Percentiles rank a stretch among this genome's conserved stretches.
Evolutionary conservation across 2,888 invertebrate genomes (phyloP).

Genomic region (Morinoia aosen): DNA sequence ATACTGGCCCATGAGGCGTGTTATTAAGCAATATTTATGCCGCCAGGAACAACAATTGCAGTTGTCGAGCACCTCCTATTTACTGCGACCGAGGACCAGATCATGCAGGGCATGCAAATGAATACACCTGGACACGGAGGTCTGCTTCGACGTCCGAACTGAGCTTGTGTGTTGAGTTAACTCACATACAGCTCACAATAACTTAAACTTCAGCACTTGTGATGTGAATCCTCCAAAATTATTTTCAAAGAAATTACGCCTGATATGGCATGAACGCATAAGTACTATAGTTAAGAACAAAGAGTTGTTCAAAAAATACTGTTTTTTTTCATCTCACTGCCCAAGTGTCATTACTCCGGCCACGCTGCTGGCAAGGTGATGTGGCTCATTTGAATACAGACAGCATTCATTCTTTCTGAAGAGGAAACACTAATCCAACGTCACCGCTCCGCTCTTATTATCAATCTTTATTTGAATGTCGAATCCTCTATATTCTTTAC

Average conservation of each 20-base stretch:
- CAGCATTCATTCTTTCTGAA: background rate
- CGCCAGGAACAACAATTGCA: constrained; percentile 37
- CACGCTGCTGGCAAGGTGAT: constrained; percentile 6
- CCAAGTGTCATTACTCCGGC: constrained; percentile 3
- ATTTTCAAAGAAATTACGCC: background rate
- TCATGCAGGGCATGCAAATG: constrained; percentile 21
- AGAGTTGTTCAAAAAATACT: background rate
- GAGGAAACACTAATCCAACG: background rate
- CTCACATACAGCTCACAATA: background rate
- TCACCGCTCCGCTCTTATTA: background rate
- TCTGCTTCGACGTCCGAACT: background rate
- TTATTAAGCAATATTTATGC: constrained; percentile 40
- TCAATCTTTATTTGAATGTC: background rate
- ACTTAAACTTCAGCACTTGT: background rate
- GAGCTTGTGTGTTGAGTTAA: background rate
- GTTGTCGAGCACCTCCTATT: constrained; percentile 37
- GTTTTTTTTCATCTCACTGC: background rate
- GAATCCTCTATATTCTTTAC: background rate
- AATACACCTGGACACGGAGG: background rate
- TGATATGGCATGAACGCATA: background rate
- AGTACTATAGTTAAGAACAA: background rate
- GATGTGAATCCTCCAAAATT: background rate
- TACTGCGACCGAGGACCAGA: constrained; percentile 33
- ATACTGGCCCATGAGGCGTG: constrained; percentile 24
- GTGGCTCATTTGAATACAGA: background rate